Evolutionary conservation across 2,888 invertebrate species (phyloP), one percentile per base, ranked within the genome.

Genomic region (Himalopsyche tibetana): DNA sequence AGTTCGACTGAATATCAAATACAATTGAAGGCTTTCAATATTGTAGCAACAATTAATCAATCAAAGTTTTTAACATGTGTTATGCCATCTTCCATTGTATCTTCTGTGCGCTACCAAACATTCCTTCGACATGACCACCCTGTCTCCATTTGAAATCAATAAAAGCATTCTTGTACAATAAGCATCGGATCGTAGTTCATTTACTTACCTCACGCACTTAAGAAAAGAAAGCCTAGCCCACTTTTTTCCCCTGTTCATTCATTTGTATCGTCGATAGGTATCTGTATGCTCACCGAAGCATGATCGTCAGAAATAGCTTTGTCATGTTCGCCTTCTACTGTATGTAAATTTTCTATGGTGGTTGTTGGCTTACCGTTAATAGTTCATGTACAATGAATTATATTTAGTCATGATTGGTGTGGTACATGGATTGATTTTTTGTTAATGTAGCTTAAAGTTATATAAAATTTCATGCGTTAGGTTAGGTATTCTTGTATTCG

Each of bases 321-420:
- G 63, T 63, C 63, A 63, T 63, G 63, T 63, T 63, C 63, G 63
- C 28, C 63, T 63, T 63, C 63, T 28, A 63, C 63, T 28, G 63
- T 63, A 63, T 63, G 63, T 63, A 63, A 63, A 63, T 63, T 63
- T 63, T 63, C 63, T 19, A 63, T 63, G 63, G 63, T n/a, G 63
- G 63, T n/a, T 63, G n/a, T 63, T 63, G 19, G 11, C 19, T 63
- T 19, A 63, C 63, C 28, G 63, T 63, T 63, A 63, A 63, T 28
- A 63, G 63, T 19, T 63, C 63, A 28, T 19, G 19, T 63, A 19
- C 63, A 19, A 63, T 28, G 63, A 19, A n/a, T 51, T 51, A 51
- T 51, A 51, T 51, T 51, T 15, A 51, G 51, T 63, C 63, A 28
- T 63, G 63, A 63, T 63, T 63, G 63, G 11, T 63, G 8, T 63